These are phyloP conservation scores for Temnopleurus reevesii DNA, from an alignment of 53 echinoderm and acorn worm genomes.

Conservation along the genomic window DNA sequence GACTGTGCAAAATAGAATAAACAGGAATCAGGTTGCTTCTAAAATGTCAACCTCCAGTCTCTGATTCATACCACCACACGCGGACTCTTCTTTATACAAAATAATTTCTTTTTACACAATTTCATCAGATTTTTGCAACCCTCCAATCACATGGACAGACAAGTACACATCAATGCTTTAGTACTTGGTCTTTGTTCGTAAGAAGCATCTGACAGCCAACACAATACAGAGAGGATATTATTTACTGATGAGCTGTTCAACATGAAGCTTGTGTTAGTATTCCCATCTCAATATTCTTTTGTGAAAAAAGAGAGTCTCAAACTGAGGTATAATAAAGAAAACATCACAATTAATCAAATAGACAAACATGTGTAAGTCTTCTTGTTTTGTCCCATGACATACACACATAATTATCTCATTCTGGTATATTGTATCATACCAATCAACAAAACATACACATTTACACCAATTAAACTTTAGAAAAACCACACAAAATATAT, in stretches of 20 bases:
- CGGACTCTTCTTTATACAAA: too few relatives aligned
- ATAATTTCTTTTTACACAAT: not conserved
- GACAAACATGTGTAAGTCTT: not conserved
- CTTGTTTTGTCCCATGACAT: slow-evolving; percentile 31
- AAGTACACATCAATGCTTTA: slow-evolving; percentile 41
- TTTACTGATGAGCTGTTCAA: not conserved
- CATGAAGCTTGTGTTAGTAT: not conserved
- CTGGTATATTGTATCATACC: slow-evolving; percentile 28
- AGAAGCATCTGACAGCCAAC: not conserved
- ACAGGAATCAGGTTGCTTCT: slow-evolving; percentile 30
- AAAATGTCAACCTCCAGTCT: not conserved
- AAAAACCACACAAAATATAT: slow-evolving; percentile 45
- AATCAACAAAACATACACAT: slow-evolving; percentile 22
- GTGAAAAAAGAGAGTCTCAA: not conserved
- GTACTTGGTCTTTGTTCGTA: slow-evolving; percentile 49
- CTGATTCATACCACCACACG: not conserved
- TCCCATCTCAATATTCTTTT: not conserved
- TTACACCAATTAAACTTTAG: not conserved
- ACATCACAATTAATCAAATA: not conserved
- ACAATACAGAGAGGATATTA: not conserved
- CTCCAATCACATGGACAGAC: slow-evolving; percentile 8
- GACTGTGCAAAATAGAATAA: slow-evolving; percentile 44
- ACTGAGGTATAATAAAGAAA: slow-evolving; percentile 22
- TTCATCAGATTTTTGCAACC: not conserved
- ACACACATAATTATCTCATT: not conserved